Evolutionary conservation across 2,888 invertebrate species (phyloP).

Genomic region (Mythimna pallens): DNA sequence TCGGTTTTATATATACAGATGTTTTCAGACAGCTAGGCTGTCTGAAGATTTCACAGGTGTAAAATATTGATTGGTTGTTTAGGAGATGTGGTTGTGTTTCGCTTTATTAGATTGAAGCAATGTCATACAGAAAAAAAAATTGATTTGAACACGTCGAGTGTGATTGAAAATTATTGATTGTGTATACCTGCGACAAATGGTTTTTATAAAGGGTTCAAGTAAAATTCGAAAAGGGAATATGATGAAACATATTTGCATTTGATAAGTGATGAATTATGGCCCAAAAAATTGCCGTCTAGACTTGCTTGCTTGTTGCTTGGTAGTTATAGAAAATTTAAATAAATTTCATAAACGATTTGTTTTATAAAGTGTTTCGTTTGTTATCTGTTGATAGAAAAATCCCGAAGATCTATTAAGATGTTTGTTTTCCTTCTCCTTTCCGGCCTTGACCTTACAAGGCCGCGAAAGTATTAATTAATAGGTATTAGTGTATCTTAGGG

Average conservation of each 20-base stretch:
- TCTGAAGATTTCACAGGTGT: not conserved
- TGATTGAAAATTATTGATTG: not conserved
- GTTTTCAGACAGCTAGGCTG: not conserved
- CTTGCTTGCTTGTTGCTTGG: not conserved
- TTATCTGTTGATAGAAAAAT: constrained; percentile 1
- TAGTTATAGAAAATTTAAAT: no score
- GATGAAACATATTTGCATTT: no score
- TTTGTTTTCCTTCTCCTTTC: constrained; percentile 33
- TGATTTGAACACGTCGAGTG: not conserved
- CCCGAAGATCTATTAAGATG: constrained; percentile 1
- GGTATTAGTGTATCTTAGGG: no score
- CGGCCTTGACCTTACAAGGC: constrained; percentile 22
- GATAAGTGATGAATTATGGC: not conserved
- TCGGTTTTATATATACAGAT: not conserved
- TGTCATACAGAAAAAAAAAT: constrained; percentile 1
- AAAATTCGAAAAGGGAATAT: no score
- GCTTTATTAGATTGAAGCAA: constrained; percentile 2
- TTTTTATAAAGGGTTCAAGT: no score
- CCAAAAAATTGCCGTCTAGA: not conserved
- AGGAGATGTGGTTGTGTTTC: not conserved
- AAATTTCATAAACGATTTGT: constrained; percentile 1
- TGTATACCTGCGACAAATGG: no score
- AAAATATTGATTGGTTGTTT: constrained; percentile 26
- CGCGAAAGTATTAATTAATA: no score
- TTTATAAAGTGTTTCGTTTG: constrained; percentile 3